Percentiles rank a stretch among this genome's conserved stretches.
Conservation (phyloP, 2,888 invertebrate species). For the Cecidostiba fungosa region DNA sequence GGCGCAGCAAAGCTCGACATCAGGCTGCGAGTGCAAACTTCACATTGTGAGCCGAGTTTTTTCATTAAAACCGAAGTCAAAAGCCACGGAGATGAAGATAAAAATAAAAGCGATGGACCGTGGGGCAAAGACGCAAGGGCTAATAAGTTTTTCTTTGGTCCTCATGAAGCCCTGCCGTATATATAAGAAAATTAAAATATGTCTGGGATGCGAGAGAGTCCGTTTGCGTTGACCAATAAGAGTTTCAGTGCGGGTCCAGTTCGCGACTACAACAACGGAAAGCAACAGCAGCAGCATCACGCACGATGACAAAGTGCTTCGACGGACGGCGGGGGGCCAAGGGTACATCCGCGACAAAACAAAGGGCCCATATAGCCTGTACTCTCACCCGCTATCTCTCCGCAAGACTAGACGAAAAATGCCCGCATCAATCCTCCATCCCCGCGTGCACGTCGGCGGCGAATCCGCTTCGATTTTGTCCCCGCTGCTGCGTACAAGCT, state of each 20-base stretch:
- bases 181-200: too few species aligned
- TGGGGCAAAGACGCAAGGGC: too few species aligned
- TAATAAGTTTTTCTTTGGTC: too few species aligned
- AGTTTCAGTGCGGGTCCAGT: too few species aligned
- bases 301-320: slow-evolving; percentile 38
- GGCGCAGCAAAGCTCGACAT: too few species aligned
- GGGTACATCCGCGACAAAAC: slow-evolving; percentile 71
- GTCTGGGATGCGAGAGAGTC: too few species aligned
- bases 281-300: too few species aligned
- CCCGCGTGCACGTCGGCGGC: slow-evolving; percentile 24
- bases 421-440: slow-evolving; percentile 71
- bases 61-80: slow-evolving; percentile 19
- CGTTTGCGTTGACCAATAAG: too few species aligned
- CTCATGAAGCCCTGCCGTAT: too few species aligned
- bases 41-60: neutral
- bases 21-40: too few species aligned
- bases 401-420: slow-evolving; percentile 72
- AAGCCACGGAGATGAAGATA: neutral
- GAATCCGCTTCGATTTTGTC: slow-evolving; percentile 71
- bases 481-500: slow-evolving; percentile 61
- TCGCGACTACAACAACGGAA: neutral
- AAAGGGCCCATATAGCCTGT: slow-evolving; percentile 71
- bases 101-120: too few species aligned
- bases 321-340: neutral
- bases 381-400: neutral